Conservation (phyloP, 2,888 invertebrate species). For the Subacronicta megacephala region DNA sequence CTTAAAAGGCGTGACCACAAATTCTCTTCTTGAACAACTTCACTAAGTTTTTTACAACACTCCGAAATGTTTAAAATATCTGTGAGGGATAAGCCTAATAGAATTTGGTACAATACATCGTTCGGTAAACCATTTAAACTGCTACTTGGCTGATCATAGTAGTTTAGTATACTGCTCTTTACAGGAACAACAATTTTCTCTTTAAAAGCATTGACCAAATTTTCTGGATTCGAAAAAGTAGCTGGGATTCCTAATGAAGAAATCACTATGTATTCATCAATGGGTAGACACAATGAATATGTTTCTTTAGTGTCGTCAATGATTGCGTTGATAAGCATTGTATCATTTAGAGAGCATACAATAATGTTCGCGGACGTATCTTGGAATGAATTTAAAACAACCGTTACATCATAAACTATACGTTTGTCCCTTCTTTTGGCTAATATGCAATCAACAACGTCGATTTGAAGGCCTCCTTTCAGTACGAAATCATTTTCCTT, state of each 20-base stretch:
- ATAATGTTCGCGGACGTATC: slow-evolving; percentile 60
- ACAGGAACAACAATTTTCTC: slow-evolving; percentile 62
- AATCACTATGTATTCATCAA: slow-evolving; percentile 48
- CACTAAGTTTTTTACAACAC: slow-evolving; percentile 62
- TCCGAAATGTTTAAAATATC: slow-evolving; percentile 63
- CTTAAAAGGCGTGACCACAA: slow-evolving; percentile 64
- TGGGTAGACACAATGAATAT: slow-evolving; percentile 61
- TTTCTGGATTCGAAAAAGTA: slow-evolving; percentile 50
- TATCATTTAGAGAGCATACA: slow-evolving; percentile 54
- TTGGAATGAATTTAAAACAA: slow-evolving; percentile 57
- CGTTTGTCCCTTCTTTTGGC: slow-evolving; percentile 39
- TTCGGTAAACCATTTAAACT: slow-evolving; percentile 65
- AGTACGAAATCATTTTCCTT: slow-evolving; percentile 68
- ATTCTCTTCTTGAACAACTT: slow-evolving; percentile 58
- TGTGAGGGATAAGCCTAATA: slow-evolving; percentile 56
- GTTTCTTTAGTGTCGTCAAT: slow-evolving; percentile 54
- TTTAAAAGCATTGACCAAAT: slow-evolving; percentile 54
- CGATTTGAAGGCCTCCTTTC: slow-evolving; percentile 37
- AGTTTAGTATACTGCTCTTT: slow-evolving; percentile 60
- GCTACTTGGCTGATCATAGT: slow-evolving; percentile 56
- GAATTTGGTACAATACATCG: slow-evolving; percentile 60
- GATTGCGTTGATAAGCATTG: slow-evolving; percentile 61
- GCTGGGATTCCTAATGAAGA: slow-evolving; percentile 58
- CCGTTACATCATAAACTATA: slow-evolving; percentile 51
- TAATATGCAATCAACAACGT: slow-evolving; percentile 59